Percentiles rank a stretch among this genome's conserved stretches.
Evolutionary conservation across 1,140 invertebrate species (phyloP).

Genomic region (Pachyrhynchus sulphureomaculatus): DNA sequence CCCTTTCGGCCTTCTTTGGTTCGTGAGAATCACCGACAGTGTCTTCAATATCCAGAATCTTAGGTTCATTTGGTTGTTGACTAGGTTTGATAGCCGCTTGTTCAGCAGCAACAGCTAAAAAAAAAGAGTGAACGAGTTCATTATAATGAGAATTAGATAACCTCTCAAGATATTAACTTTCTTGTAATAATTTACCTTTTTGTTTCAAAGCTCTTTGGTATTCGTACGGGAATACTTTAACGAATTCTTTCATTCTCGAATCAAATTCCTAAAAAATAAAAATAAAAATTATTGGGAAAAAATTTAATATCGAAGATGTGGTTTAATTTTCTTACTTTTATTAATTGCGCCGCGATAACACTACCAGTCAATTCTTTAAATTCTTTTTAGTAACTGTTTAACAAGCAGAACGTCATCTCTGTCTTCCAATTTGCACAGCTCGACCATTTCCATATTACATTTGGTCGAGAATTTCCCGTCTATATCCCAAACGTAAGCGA

Average conservation of each 20-base stretch:
- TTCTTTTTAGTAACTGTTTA: conserved; percentile 76
- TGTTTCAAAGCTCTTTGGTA: conserved; percentile 89
- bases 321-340: conserved; percentile 53
- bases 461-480: conserved; percentile 82
- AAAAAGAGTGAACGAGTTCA: too few relatives aligned
- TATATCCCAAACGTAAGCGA: conserved; percentile 93
- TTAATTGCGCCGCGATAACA: conserved; percentile 74
- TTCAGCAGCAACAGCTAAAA: conserved; percentile 45
- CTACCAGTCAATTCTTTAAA: conserved; percentile 92
- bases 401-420: conserved; percentile 81
- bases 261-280: conserved; percentile 67
- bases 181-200: conserved; percentile 51
- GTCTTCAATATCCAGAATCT: conserved; percentile 86
- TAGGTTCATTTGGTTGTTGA: conserved; percentile 53
- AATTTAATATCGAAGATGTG: too few relatives aligned
- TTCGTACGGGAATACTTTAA: conserved; percentile 98
- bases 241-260: conserved; percentile 73
- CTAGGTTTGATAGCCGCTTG: conserved; percentile 41
- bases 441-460: conserved; percentile 91
- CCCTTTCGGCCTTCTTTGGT: conserved; percentile 75
- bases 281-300: background rate
- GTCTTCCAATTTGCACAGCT: conserved; percentile 77
- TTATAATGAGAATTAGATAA: too few relatives aligned
- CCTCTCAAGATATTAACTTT: too few relatives aligned
- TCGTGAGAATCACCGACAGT: conserved; percentile 74